Base-by-base conservation (phyloP, 2,797 vertebrate species). In the Characodon lateralis region DNA sequence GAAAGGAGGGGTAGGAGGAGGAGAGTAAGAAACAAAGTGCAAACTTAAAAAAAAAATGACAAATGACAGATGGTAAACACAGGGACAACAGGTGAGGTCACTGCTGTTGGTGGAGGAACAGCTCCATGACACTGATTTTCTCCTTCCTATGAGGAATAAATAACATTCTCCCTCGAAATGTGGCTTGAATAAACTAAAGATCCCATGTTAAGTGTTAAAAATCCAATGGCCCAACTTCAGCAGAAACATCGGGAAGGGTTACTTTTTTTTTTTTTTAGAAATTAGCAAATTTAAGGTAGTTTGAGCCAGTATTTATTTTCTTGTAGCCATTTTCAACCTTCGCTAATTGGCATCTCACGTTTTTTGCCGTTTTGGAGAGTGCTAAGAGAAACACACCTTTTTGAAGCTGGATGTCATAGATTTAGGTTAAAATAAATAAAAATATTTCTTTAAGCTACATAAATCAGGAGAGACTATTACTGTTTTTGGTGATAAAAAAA, bases 1-100 rank as follows among this genome's bases (percentile, higher is more conserved):
- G 72, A 13, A 68, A 72, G 74, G 41, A 14, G 76, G 35, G 22
- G 55, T 72, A 55, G 65, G 73, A 69, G 80, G 89, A 79, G 86
- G 80, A 87, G 82, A 89, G 88, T 74, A 87, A 92, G 84, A 91
- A 93, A 93, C 87, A 93, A 91, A 91, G 91, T 92, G 93, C 89
- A 93, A 93, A 93, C 91, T 92, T 92, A 93, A 94, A 93, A 93
- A 92, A 68, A 43, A 92, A 91, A 85, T 48, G 87, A 86, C 89
- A 86, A 51, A 89, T 85, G 89, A 91, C 82, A 87, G 89, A 89
- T 88, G 86, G 82, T 78, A 89, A 86, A 88, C 83, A 84, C 69
- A 14, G 70, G 87, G 86, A 68, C 86, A 79, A 85, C 74, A 76
- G 82, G 82, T 77, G 71, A 58, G 63, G 28, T 50, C n/a, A 73